phyloP scores from a whole-genome alignment of 2,113 vertebrate species.

The Camelus bactrianus region DNA sequence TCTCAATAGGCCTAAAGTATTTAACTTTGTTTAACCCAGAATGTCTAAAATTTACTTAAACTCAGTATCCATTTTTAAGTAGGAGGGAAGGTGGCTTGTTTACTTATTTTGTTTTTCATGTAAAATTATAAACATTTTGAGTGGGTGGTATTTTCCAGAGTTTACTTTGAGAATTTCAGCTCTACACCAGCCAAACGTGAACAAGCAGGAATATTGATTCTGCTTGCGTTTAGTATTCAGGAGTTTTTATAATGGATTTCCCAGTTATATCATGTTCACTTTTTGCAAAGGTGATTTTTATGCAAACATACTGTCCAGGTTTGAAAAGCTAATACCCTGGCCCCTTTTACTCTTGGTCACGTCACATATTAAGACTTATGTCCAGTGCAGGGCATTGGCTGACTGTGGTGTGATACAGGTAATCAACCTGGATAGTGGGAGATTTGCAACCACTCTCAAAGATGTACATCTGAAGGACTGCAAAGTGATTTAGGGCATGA shows the following conservation, averaged over 20 bases:
- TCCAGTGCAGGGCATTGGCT: background rate
- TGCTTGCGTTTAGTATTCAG: background rate
- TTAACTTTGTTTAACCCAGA: background rate
- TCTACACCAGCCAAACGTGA: background rate
- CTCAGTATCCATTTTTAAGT: background rate
- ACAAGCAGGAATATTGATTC: background rate
- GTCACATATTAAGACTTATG: background rate
- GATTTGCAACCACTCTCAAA: background rate
- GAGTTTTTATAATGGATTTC: background rate
- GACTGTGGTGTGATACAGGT: background rate
- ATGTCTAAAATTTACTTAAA: background rate
- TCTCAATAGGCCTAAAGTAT: background rate
- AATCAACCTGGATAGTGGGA: background rate
- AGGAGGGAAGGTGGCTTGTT: background rate
- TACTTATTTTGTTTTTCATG: background rate
- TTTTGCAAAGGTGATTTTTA: background rate
- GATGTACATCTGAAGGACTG: background rate
- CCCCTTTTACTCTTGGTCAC: background rate
- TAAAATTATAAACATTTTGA: background rate
- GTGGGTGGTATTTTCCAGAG: background rate
- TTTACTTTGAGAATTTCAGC: background rate
- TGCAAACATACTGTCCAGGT: background rate
- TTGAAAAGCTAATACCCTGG: background rate
- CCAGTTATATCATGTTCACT: background rate
- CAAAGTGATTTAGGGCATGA: background rate